Evolutionary conservation across 2,113 vertebrate species (phyloP).

Genomic region (Myrmophylax atrothorax): DNA sequence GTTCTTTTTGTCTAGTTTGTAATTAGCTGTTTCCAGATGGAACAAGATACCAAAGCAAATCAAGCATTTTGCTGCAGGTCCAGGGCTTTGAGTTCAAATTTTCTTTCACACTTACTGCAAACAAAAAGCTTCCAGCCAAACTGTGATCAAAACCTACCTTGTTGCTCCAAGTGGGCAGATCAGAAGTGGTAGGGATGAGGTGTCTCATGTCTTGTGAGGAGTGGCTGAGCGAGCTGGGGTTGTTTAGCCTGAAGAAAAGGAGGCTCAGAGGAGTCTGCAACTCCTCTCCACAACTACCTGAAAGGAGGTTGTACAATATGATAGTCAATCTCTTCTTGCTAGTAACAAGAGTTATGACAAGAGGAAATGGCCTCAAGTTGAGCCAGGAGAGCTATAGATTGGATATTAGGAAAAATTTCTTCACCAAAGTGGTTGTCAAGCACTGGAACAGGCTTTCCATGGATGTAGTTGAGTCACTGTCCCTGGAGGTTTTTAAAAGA

Average conservation of each 20-base stretch:
- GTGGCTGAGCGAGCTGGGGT: background rate
- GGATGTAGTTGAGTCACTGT: background rate
- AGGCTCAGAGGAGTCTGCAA: background rate
- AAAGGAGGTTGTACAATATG: background rate
- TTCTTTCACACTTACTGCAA: background rate
- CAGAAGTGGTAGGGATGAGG: background rate
- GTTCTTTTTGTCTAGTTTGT: background rate
- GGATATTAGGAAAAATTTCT: background rate
- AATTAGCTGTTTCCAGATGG: background rate
- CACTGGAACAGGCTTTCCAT: background rate
- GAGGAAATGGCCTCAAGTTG: background rate
- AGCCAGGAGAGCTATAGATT: background rate
- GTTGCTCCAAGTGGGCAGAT: background rate
- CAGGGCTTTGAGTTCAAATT: background rate
- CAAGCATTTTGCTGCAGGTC: background rate
- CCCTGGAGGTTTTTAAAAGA: background rate
- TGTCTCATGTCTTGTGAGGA: background rate
- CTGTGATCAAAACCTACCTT: background rate
- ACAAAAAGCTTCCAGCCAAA: background rate
- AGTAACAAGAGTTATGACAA: background rate
- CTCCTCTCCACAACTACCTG: background rate
- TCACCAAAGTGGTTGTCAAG: background rate
- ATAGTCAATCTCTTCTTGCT: background rate
- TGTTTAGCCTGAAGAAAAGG: background rate
- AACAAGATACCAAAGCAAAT: background rate